Evolutionary conservation across 2,797 vertebrate species (phyloP), one percentile per base, ranked within the genome.

Genomic region (Chiroxiphia lanceolata): DNA sequence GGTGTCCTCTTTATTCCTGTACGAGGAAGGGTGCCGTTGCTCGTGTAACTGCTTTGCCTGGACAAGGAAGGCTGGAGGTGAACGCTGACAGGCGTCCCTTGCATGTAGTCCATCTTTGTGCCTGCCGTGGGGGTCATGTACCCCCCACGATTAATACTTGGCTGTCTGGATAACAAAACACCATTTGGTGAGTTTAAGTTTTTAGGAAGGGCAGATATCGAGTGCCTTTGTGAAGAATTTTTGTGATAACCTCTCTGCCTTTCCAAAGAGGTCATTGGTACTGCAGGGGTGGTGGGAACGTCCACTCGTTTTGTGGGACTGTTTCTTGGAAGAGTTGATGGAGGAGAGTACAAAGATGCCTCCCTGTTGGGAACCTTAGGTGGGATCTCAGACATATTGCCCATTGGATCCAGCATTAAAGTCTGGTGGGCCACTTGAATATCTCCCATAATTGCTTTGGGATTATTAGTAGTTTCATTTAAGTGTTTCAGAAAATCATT

Each of bases 291-390:
- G 70, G 97, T 98, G 44, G 99, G 99, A 78, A 99, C 99, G 0
- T 99, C 99, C 95, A 99, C 99, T 96, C 99, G 98, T 96, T 99
- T 99, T 77, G 99, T 99, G 50, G 99, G 99, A 95, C 99, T 99
- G 96, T 99, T 98, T 97, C 99, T 98, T 0, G 99, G 99, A 83
- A 99, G 98, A 69, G 99, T 99, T 7, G 99, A 99, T 34, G 99
- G 99, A 70, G 99, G 99, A 42, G 99, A 99, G 93, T 99, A 99
- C 10, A 99, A 98, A 2, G 99, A 99, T 0, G 99, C 99, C 96
- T 99, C 99, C 79, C 99, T 98, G 95, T 99, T 99, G 68, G 99
- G 99, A 87, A 99, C 99, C 94, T 98, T 99, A 21, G 99, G 99
- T 6, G 99, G 99, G 59, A 99, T 96, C 98, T 99, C 99, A 15